Percentiles rank a stretch among this genome's conserved stretches.
Evolutionary conservation across 2,888 invertebrate genomes (phyloP).

Genomic region (Harmothoe impar): DNA sequence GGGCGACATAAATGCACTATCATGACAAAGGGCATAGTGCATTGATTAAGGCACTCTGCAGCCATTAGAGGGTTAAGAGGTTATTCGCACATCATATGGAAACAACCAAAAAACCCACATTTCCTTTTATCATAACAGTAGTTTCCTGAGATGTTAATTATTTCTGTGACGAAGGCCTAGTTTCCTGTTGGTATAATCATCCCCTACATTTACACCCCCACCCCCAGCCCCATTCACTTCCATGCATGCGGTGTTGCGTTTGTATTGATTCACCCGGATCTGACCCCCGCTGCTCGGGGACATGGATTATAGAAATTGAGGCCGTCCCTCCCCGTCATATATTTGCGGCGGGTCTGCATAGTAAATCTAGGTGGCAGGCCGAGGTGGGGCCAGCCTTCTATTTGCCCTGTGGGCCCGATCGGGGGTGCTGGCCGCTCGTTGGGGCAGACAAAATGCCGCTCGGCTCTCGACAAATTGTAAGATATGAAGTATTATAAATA

Average conservation of each 20-base stretch:
- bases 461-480: slow-evolving; percentile 40
- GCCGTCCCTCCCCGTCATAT: slow-evolving; percentile 23
- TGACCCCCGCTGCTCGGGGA: slow-evolving; percentile 27
- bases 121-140: too few relatives aligned
- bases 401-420: slow-evolving; percentile 15
- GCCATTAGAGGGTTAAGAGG: too few relatives aligned
- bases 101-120: too few relatives aligned
- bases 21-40: too few relatives aligned
- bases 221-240: background rate
- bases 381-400: background rate
- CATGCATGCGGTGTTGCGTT: background rate
- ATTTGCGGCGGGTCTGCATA: slow-evolving; percentile 42
- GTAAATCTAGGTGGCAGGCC: slow-evolving; percentile 17
- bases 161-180: too few relatives aligned
- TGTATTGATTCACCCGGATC: background rate
- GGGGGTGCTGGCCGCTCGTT: background rate
- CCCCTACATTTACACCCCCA: background rate
- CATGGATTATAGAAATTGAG: slow-evolving; percentile 53
- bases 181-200: background rate
- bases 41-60: too few relatives aligned
- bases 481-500: too few relatives aligned
- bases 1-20: too few relatives aligned
- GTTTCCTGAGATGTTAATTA: too few relatives aligned
- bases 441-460: slow-evolving; percentile 47
- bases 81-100: too few relatives aligned